phyloP scores from a whole-genome alignment of 2,888 invertebrate genomes.

The Heteromurus nitidus region DNA sequence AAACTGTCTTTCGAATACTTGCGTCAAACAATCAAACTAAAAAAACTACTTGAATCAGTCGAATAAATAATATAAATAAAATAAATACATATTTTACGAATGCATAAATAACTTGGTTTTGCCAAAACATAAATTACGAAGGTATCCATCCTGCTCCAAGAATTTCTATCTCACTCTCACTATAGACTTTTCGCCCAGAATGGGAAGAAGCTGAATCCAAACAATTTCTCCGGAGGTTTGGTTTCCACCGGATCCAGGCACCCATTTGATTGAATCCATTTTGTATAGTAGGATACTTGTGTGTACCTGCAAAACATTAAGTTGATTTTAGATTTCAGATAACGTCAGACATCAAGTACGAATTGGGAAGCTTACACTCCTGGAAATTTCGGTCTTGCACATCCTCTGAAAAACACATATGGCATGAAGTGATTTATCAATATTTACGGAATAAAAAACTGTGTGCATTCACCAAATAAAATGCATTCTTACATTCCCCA shows the following conservation, averaged over 20 bases:
- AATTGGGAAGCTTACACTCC: slow-evolving; percentile 46
- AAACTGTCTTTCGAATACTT: too few species aligned
- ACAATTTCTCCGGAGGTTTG: slow-evolving; percentile 49
- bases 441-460: neutral
- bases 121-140: too few species aligned
- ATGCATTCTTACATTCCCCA: slow-evolving; percentile 56
- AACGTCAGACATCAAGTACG: neutral
- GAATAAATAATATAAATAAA: too few species aligned
- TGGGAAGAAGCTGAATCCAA: slow-evolving; percentile 56
- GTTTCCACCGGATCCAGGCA: slow-evolving; percentile 61
- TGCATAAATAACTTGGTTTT: too few species aligned
- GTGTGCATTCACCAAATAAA: neutral
- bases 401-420: slow-evolving; percentile 42
- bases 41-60: too few species aligned
- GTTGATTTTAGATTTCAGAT: slow-evolving; percentile 5
- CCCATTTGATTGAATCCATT: slow-evolving; percentile 72
- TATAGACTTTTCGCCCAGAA: slow-evolving; percentile 46
- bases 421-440: neutral
- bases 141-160: too few species aligned
- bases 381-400: slow-evolving; percentile 63
- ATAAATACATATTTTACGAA: too few species aligned
- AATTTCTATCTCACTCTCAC: too few species aligned
- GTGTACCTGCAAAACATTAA: slow-evolving; percentile 52
- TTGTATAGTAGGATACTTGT: slow-evolving; percentile 70
- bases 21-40: too few species aligned